Percentiles rank a stretch among this genome's conserved stretches.
phyloP scores from a whole-genome alignment of 2,797 vertebrate species.

The Pristis pectinata region DNA sequence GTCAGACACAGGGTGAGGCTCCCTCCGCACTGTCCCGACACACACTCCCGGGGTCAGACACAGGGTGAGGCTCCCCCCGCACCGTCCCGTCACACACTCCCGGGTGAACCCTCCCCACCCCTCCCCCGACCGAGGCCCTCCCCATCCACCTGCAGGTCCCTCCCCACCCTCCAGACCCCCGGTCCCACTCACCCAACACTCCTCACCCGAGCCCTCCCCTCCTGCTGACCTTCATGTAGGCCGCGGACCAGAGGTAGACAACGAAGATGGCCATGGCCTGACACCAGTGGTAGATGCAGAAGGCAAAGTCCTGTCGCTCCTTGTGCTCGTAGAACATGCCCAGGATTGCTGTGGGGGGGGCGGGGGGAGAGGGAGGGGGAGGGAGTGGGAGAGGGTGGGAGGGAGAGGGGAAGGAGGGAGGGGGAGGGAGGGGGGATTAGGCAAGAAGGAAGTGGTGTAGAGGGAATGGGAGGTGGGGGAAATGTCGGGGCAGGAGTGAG shows the following conservation, averaged over 20 bases:
- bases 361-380: neutral
- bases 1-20: no score
- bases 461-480: neutral
- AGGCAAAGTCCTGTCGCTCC: conserved; percentile 61
- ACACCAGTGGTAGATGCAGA: conserved; percentile 94
- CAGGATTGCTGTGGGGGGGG: conserved; percentile 61
- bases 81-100: no score
- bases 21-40: no score
- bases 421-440: neutral
- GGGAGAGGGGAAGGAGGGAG: neutral
- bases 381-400: conserved; percentile 24
- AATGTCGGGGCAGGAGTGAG: neutral
- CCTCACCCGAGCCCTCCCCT: no score
- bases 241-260: conserved; percentile 74
- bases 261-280: conserved; percentile 87
- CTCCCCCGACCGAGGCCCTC: neutral
- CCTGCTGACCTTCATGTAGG: conserved; percentile 80
- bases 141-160: neutral
- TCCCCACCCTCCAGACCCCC: no score
- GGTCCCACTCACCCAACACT: no score
- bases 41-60: no score
- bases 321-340: no score
- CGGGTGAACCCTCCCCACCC: no score
- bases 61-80: no score
- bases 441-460: conserved; percentile 17